These are phyloP conservation scores for Rugalucina vietnamica DNA, from an alignment of 2,888 invertebrate genomes.

Conservation along the genomic window DNA sequence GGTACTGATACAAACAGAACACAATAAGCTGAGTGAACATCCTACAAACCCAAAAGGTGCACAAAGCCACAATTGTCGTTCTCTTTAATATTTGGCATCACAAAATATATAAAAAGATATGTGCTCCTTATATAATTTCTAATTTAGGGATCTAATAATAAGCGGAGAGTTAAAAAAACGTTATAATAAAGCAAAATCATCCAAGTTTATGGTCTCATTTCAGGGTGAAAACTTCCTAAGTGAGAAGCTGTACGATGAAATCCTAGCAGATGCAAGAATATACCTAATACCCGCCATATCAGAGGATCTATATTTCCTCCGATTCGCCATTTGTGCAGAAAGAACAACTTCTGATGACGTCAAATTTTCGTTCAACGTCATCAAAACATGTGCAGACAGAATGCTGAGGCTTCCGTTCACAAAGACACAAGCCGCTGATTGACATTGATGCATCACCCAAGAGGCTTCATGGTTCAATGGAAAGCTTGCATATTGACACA, in stretches of 20 bases:
- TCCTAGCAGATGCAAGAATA: conserved; percentile 61
- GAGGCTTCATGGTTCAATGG: conserved; percentile 22
- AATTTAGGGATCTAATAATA: too few species aligned
- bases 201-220: too few species aligned
- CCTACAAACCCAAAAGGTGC: too few species aligned
- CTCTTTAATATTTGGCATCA: too few species aligned
- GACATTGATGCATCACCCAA: conserved; percentile 56
- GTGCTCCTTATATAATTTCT: too few species aligned
- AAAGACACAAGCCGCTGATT: conserved; percentile 44
- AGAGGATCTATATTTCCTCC: conserved; percentile 63
- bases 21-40: too few species aligned
- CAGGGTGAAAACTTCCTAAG: conserved; percentile 60
- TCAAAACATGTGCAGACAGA: conserved; percentile 57
- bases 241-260: conserved; percentile 61
- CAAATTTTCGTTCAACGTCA: conserved; percentile 56
- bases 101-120: too few species aligned
- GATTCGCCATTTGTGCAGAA: conserved; percentile 66
- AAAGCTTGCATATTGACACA: background rate
- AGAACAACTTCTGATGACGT: conserved; percentile 64
- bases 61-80: too few species aligned
- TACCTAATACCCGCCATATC: conserved; percentile 66
- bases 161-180: too few species aligned
- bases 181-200: too few species aligned
- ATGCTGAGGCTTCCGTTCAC: conserved; percentile 19
- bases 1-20: too few species aligned